phyloP scores from a whole-genome alignment of 2,797 vertebrate genomes.

The Pagetopsis macropterus region DNA sequence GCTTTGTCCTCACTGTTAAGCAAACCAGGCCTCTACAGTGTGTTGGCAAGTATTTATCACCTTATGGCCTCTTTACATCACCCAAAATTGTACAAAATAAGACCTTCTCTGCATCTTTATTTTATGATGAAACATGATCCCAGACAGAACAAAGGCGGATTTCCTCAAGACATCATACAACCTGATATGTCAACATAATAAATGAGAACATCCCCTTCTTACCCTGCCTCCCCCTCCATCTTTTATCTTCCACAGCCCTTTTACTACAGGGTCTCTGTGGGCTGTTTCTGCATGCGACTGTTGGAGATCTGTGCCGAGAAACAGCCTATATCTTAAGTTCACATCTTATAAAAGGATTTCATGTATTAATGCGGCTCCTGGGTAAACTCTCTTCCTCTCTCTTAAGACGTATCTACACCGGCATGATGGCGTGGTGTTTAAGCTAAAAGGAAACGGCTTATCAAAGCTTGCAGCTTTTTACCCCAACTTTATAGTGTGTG shows the following conservation, averaged over 20 bases:
- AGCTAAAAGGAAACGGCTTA: constrained; percentile 71
- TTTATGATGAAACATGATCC: constrained; percentile 54
- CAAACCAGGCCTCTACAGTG: constrained; percentile 9
- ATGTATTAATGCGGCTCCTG: constrained; percentile 77
- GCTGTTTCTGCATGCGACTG: constrained; percentile 69
- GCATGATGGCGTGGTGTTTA: constrained; percentile 70
- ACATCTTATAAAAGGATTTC: constrained; percentile 79
- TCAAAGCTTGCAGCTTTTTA: constrained; percentile 71
- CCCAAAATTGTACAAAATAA: constrained; percentile 34
- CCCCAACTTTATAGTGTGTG: constrained; percentile 56
- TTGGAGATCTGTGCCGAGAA: constrained; percentile 76
- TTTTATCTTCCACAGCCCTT: constrained; percentile 76
- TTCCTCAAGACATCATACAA: constrained; percentile 69
- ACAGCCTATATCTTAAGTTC: constrained; percentile 78
- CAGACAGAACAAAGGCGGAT: constrained; percentile 53
- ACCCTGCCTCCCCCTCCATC: constrained; percentile 47
- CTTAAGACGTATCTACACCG: constrained; percentile 72
- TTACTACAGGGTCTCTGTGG: constrained; percentile 72
- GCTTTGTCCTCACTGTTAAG: constrained; percentile 10
- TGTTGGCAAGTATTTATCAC: constrained; percentile 37
- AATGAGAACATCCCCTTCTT: constrained; percentile 67
- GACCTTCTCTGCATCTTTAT: constrained; percentile 48
- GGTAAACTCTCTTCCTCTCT: constrained; percentile 70
- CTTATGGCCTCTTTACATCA: constrained; percentile 41
- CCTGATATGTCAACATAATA: constrained; percentile 74